Percentiles rank a stretch among this genome's conserved stretches.
Evolutionary conservation across 2,797 vertebrate genomes (phyloP).

Genomic region (Onychomys torridus): DNA sequence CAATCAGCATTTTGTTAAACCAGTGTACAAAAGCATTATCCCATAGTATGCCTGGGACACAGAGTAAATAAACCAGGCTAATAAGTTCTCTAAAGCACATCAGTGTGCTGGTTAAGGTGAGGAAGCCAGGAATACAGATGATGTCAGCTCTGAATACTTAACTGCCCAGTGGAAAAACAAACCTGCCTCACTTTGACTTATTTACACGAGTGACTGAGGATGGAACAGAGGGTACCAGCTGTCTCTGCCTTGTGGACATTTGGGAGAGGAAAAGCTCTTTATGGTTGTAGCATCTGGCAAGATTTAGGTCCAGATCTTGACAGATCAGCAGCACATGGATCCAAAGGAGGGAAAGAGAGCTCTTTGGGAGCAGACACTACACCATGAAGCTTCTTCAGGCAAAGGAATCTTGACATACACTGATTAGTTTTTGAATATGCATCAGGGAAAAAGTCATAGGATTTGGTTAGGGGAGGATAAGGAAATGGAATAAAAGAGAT

Average conservation of each 20-base stretch:
- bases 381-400: not conserved
- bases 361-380: not conserved
- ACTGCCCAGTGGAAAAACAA: not conserved
- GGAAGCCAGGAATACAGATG: not conserved
- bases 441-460: not conserved
- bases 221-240: not conserved
- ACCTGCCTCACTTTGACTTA: not conserved
- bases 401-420: not conserved
- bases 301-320: not conserved
- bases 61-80: not conserved
- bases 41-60: no score
- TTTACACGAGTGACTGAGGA: not conserved
- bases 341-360: not conserved
- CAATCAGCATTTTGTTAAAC: no score
- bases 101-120: not conserved
- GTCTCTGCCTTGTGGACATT: not conserved
- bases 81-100: not conserved
- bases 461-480: not conserved
- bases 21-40: no score
- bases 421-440: not conserved
- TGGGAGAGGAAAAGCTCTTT: not conserved
- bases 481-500: not conserved
- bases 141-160: not conserved
- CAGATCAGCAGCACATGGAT: not conserved
- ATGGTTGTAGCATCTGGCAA: not conserved